phyloP scores from a whole-genome alignment of 2,113 vertebrate species.

The Formicarius rufipectus region DNA sequence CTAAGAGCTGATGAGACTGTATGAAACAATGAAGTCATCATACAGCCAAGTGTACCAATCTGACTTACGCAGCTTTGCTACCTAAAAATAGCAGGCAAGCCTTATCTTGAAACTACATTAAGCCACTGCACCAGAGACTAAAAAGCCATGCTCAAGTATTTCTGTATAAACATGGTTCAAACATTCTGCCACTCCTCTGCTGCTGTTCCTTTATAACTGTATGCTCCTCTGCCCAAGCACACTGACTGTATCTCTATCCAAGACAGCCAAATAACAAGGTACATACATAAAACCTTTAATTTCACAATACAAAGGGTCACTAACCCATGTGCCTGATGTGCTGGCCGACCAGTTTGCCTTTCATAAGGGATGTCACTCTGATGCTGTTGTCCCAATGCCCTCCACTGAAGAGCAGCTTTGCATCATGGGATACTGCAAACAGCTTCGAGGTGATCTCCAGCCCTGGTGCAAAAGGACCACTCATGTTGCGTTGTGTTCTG shows the following conservation, averaged over 20 bases:
- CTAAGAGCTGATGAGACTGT: not conserved
- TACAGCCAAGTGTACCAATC: not conserved
- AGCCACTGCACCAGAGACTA: not conserved
- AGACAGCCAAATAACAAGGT: not conserved
- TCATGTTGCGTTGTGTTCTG: constrained; percentile 88
- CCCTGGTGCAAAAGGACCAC: constrained; percentile 89
- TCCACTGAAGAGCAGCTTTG: constrained; percentile 94
- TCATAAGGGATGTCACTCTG: constrained; percentile 90
- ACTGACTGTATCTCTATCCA: not conserved
- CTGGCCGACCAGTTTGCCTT: constrained; percentile 88
- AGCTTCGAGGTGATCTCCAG: constrained; percentile 84
- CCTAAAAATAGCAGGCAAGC: not conserved
- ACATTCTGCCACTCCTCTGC: not conserved
- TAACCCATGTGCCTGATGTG: constrained; percentile 95
- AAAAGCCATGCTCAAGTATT: not conserved
- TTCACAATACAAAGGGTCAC: not conserved
- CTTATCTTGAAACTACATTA: not conserved
- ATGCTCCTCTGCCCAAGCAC: not conserved
- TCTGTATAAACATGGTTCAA: not conserved
- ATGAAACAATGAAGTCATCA: not conserved
- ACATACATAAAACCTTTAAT: not conserved
- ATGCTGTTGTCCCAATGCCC: constrained; percentile 98
- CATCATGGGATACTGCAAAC: constrained; percentile 93
- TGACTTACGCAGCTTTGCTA: not conserved
- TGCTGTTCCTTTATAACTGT: not conserved